A percentile compares a stretch with the other conserved stretches of the same genome.
Conservation (phyloP, 2,888 invertebrate genomes). For the Candidula unifasciata region DNA sequence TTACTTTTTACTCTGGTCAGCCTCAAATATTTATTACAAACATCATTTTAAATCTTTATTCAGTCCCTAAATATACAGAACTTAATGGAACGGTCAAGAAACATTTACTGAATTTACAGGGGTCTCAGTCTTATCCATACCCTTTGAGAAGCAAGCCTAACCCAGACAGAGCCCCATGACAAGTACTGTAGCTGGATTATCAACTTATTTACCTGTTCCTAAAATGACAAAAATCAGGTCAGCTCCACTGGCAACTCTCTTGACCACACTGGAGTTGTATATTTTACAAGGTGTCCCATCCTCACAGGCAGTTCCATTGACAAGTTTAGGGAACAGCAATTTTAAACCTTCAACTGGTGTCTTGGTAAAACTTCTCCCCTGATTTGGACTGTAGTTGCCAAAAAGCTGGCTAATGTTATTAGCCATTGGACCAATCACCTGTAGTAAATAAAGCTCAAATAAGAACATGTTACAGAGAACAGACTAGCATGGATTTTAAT, state of each 20-base stretch:
- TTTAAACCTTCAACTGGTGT: slow-evolving; percentile 68
- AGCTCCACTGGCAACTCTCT: not conserved
- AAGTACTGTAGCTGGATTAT: no score
- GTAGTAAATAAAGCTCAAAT: not conserved
- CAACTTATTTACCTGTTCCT: slow-evolving; percentile 54
- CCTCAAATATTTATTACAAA: no score
- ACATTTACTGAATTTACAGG: no score
- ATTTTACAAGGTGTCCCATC: slow-evolving; percentile 61
- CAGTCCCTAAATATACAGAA: no score
- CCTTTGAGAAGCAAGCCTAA: no score
- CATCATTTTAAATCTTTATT: no score
- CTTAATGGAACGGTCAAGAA: no score
- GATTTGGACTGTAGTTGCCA: slow-evolving; percentile 71
- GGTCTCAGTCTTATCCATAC: no score
- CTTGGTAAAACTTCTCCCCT: slow-evolving; percentile 60
- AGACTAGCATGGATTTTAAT: no score
- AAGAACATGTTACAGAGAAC: not conserved
- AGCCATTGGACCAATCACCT: slow-evolving; percentile 74
- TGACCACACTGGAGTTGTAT: slow-evolving; percentile 57
- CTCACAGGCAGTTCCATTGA: slow-evolving; percentile 56
- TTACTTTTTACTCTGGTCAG: no score
- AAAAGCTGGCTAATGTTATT: slow-evolving; percentile 67
- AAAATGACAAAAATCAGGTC: slow-evolving; percentile 47
- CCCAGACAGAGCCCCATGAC: no score
- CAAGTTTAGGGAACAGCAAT: slow-evolving; percentile 46